These are phyloP conservation scores for Sebastes glaucus DNA, from an alignment of 2,797 vertebrate genomes.

Conservation along the genomic window DNA sequence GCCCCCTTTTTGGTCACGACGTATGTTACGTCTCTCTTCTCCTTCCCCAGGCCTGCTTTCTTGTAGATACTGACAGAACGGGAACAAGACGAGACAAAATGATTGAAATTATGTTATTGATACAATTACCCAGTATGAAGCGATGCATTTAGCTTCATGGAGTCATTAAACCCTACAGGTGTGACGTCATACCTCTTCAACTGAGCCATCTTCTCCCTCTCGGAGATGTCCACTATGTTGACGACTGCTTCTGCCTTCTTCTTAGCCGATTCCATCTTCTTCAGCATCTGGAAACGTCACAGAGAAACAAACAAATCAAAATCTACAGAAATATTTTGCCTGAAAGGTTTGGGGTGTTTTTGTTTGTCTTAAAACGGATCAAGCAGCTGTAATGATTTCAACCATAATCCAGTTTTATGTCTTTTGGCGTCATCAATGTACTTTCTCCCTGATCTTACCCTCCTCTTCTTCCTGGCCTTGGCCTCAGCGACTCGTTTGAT, in stretches of 20 bases:
- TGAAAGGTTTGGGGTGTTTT: background rate
- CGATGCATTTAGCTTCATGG: background rate
- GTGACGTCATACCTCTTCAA: slow-evolving; percentile 84
- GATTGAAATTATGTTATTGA: background rate
- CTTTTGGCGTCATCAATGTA: background rate
- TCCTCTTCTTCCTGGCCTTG: slow-evolving; percentile 93
- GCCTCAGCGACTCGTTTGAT: slow-evolving; percentile 97
- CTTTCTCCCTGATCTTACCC: slow-evolving; percentile 74
- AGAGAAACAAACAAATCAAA: background rate
- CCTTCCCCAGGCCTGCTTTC: slow-evolving; percentile 94
- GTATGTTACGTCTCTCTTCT: slow-evolving; percentile 94
- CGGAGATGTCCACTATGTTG: slow-evolving; percentile 94
- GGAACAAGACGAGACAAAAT: background rate
- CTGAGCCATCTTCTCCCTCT: slow-evolving; percentile 93
- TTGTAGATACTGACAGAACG: slow-evolving; percentile 90
- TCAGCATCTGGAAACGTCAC: slow-evolving; percentile 85
- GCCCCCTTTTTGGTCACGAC: slow-evolving; percentile 91
- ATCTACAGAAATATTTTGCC: background rate
- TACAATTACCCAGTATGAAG: background rate
- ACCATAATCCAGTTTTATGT: background rate
- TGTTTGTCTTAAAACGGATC: background rate
- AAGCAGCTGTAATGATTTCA: background rate
- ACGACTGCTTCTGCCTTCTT: slow-evolving; percentile 96
- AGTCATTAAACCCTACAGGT: background rate
- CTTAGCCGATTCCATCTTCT: slow-evolving; percentile 95